phyloP scores from a whole-genome alignment of 23 tunicate species.

The Phallusia fumigata region DNA sequence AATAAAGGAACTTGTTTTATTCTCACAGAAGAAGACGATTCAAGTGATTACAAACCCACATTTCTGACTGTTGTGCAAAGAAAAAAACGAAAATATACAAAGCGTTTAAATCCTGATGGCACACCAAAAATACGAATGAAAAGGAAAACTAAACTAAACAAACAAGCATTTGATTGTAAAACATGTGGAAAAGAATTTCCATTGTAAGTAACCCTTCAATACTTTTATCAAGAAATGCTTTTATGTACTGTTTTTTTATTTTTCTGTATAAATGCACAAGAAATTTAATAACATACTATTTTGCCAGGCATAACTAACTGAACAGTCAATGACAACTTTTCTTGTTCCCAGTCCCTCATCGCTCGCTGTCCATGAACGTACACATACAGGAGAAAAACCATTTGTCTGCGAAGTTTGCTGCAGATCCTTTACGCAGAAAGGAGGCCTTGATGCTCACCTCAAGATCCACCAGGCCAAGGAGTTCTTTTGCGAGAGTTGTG shows the following conservation, averaged over 20 bases:
- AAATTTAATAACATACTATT: too few relatives aligned
- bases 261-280: too few relatives aligned
- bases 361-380: neutral
- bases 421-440: neutral
- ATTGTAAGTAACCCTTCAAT: neutral
- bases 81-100: neutral
- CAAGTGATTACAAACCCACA: neutral
- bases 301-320: too few relatives aligned
- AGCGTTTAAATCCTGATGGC: neutral
- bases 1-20: too few relatives aligned
- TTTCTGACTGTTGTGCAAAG: neutral
- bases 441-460: neutral
- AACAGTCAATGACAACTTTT: too few relatives aligned
- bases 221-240: too few relatives aligned
- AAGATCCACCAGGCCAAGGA: neutral
- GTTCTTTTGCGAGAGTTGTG: neutral
- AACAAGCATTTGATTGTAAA: neutral
- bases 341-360: neutral
- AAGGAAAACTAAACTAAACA: neutral
- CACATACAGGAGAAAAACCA: conserved; percentile 2
- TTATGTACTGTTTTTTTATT: too few relatives aligned
- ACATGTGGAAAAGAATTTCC: conserved; percentile 3
- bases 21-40: neutral
- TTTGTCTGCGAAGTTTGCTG: neutral
- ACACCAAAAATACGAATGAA: neutral